A percentile compares a stretch with the other conserved stretches of the same genome.
These are phyloP conservation scores for Drosophila ironensis DNA, from an alignment of 1,140 invertebrate species.

Conservation along the genomic window DNA sequence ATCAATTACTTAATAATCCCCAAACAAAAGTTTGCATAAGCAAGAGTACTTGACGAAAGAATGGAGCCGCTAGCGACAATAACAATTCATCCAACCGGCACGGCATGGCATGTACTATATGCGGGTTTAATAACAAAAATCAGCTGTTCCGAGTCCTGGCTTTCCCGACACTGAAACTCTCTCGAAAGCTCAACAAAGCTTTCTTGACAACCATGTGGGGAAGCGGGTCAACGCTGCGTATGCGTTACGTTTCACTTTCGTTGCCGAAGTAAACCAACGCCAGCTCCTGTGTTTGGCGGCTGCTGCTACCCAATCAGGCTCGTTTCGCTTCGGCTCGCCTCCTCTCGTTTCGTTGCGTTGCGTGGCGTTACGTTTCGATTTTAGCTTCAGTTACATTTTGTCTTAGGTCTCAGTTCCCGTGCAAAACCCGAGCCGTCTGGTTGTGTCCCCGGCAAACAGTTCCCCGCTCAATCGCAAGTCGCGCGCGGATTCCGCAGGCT, in stretches of 20 bases:
- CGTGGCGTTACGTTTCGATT: constrained; percentile 44
- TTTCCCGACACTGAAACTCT: constrained; percentile 22
- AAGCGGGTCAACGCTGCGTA: constrained; percentile 70
- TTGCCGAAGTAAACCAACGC: constrained; percentile 20
- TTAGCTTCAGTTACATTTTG: constrained; percentile 65
- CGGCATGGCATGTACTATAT: not conserved
- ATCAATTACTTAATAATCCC: constrained; percentile 39
- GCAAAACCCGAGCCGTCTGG: constrained; percentile 58
- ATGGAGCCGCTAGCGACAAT: constrained; percentile 1
- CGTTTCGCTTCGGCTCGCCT: no score
- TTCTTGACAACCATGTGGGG: constrained; percentile 13
- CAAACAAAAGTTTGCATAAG: constrained; percentile 28
- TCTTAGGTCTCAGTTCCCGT: constrained; percentile 75
- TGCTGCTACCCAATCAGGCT: constrained; percentile 46
- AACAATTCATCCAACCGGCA: constrained; percentile 42
- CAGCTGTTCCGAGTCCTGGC: constrained; percentile 57
- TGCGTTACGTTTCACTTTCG: constrained; percentile 76
- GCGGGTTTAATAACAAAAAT: constrained; percentile 67
- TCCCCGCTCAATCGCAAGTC: constrained; percentile 17
- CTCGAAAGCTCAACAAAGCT: constrained; percentile 53
- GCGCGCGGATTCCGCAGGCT: constrained; percentile 42
- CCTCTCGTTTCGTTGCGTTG: no score
- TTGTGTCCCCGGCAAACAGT: constrained; percentile 33
- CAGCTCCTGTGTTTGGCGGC: constrained; percentile 39
- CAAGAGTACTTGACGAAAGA: constrained; percentile 8